A percentile compares a stretch with the other conserved stretches of the same genome.
Evolutionary conservation across 2,888 invertebrate species (phyloP).

Genomic region (Caenorhabditis sp.): DNA sequence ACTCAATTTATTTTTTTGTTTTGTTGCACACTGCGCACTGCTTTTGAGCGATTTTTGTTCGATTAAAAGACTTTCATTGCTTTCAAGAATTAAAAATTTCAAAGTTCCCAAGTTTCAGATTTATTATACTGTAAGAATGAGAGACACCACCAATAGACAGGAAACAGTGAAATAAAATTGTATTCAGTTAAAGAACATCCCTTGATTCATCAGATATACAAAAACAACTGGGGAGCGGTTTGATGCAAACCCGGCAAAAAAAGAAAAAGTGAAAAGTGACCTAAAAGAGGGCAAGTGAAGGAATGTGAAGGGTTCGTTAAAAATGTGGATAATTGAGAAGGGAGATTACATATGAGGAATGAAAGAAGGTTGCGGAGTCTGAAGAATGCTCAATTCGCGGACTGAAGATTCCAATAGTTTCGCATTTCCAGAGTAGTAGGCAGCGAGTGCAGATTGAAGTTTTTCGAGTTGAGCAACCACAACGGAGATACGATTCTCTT

Average conservation of each 20-base stretch:
- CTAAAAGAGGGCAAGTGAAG: conserved; percentile 23
- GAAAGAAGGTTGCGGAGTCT: conserved; percentile 54
- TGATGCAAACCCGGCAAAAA: conserved; percentile 39
- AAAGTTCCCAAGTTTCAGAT: conserved; percentile 8
- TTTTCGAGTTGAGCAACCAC: conserved; percentile 72
- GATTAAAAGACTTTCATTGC: neutral
- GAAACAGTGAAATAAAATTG: conserved; percentile 8
- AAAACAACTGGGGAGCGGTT: conserved; percentile 30
- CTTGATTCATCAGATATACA: conserved; percentile 54
- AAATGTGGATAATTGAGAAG: neutral
- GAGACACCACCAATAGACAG: conserved; percentile 32
- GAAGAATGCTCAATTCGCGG: conserved; percentile 62
- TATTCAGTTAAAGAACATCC: conserved; percentile 17
- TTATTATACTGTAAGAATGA: conserved; percentile 21
- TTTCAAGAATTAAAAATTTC: neutral
- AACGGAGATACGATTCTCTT: conserved; percentile 94
- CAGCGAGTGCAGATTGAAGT: conserved; percentile 72
- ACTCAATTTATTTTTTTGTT: neutral
- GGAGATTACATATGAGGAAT: conserved; percentile 49
- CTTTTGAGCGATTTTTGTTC: neutral
- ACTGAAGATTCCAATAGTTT: conserved; percentile 70
- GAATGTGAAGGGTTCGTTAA: conserved; percentile 27
- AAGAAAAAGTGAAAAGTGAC: conserved; percentile 52
- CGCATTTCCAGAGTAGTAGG: conserved; percentile 76
- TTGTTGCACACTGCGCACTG: neutral